phyloP scores from a whole-genome alignment of 2,888 invertebrate species.

The Parnassius glacialis region DNA sequence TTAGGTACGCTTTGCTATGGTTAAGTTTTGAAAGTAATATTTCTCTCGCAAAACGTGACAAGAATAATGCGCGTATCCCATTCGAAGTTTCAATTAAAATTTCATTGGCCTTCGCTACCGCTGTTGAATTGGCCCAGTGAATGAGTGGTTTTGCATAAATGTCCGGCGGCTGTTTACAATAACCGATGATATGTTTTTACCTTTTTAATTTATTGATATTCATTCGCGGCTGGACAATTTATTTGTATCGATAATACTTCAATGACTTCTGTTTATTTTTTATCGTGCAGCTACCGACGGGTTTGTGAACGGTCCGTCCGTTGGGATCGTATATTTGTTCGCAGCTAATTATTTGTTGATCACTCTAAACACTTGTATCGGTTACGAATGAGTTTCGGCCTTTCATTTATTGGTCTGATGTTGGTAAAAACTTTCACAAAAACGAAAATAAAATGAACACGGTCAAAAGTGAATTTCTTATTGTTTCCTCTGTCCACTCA shows the following conservation, averaged over 20 bases:
- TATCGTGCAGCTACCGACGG: slow-evolving; percentile 49
- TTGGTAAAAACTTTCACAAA: slow-evolving; percentile 15
- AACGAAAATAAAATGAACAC: slow-evolving; percentile 49
- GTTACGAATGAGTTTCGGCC: slow-evolving; percentile 7
- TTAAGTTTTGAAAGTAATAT: slow-evolving; percentile 16
- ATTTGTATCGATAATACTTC: slow-evolving; percentile 71
- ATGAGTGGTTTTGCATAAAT: slow-evolving; percentile 73
- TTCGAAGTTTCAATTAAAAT: slow-evolving; percentile 55
- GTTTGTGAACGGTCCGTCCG: slow-evolving; percentile 51
- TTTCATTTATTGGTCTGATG: slow-evolving; percentile 11
- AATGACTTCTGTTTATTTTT: slow-evolving; percentile 73
- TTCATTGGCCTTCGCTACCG: slow-evolving; percentile 62
- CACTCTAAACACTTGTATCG: slow-evolving; percentile 12
- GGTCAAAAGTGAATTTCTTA: slow-evolving; percentile 52
- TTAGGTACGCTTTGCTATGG: not conserved
- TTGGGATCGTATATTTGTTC: slow-evolving; percentile 25
- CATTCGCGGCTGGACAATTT: slow-evolving; percentile 71
- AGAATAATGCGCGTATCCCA: slow-evolving; percentile 13
- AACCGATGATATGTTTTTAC: slow-evolving; percentile 79
- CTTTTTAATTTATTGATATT: slow-evolving; percentile 77
- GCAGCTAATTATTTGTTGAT: slow-evolving; percentile 26
- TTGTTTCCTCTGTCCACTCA: slow-evolving; percentile 58
- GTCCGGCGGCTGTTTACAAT: slow-evolving; percentile 79
- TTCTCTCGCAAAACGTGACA: slow-evolving; percentile 20
- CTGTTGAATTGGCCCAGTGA: slow-evolving; percentile 68